Percentiles rank a stretch among this genome's conserved stretches.
These are phyloP conservation scores for Festucalex cinctus DNA, from an alignment of 2,113 vertebrate species.

Conservation along the genomic window DNA sequence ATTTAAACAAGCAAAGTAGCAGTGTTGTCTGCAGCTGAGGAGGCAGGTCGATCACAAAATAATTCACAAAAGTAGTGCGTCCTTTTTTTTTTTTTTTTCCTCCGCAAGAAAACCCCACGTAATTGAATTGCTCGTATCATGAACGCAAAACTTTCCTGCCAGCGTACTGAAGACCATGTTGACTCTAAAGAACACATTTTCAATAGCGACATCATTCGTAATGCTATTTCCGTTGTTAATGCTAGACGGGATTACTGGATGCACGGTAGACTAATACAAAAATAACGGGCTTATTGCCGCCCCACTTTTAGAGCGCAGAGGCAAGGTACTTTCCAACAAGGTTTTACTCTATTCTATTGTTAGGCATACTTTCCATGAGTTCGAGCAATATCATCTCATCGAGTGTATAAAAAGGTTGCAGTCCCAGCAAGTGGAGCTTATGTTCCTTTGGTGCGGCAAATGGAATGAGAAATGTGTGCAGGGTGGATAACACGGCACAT, in stretches of 20 bases:
- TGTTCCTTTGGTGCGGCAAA: neutral
- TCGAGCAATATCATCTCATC: constrained; percentile 8
- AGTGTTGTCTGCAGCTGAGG: neutral
- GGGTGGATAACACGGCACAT: neutral
- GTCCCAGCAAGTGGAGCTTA: neutral
- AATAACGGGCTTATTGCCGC: constrained; percentile 10
- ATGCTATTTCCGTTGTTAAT: neutral
- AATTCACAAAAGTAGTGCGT: neutral
- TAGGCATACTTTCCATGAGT: constrained; percentile 24
- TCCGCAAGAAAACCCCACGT: neutral
- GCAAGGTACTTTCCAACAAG: neutral
- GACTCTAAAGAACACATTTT: neutral
- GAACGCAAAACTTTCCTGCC: neutral
- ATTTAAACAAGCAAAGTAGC: neutral
- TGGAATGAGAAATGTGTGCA: neutral
- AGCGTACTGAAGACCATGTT: neutral
- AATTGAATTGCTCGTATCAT: too few relatives aligned
- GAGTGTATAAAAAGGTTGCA: constrained; percentile 11
- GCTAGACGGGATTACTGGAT: neutral
- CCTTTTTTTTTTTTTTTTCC: neutral
- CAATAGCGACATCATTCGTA: neutral
- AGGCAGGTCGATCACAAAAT: neutral
- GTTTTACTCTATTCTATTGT: constrained; percentile 23
- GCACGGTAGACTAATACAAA: neutral
- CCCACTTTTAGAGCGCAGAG: constrained; percentile 1